A percentile compares a stretch with the other conserved stretches of the same genome.
phyloP scores from a whole-genome alignment of 2,797 vertebrate species.

The Masticophis lateralis region DNA sequence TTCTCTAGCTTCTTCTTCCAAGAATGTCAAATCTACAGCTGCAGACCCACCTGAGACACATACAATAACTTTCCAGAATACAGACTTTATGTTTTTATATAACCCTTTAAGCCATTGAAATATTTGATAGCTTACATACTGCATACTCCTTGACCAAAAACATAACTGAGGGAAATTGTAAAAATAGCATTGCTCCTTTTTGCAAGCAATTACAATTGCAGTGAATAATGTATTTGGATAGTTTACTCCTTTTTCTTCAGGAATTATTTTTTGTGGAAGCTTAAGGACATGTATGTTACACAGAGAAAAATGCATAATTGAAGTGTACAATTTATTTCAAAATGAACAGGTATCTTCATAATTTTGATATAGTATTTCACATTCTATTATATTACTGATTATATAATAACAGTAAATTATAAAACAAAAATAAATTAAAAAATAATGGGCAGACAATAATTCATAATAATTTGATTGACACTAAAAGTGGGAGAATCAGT shows the following conservation, averaged over 20 bases:
- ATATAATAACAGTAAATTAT: neutral
- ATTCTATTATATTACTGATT: slow-evolving; percentile 5
- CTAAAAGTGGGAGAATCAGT: neutral
- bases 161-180: neutral
- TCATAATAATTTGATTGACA: neutral
- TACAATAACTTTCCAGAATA: neutral
- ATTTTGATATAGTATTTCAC: neutral
- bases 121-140: neutral
- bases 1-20: neutral
- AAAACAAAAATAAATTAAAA: neutral
- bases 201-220: neutral
- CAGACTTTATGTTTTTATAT: neutral
- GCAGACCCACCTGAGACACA: neutral
- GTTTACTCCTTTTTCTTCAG: neutral
- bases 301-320: neutral
- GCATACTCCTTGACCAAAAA: neutral
- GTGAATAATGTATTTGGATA: neutral
- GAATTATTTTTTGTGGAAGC: slow-evolving; percentile 5
- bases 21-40: neutral
- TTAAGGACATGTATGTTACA: slow-evolving; percentile 17
- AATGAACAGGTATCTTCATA: neutral
- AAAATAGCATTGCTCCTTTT: neutral
- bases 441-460: neutral
- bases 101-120: neutral
- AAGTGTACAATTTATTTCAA: slow-evolving; percentile 7